Conservation (phyloP, 2,888 invertebrate species). For the Mycogona germanica region DNA sequence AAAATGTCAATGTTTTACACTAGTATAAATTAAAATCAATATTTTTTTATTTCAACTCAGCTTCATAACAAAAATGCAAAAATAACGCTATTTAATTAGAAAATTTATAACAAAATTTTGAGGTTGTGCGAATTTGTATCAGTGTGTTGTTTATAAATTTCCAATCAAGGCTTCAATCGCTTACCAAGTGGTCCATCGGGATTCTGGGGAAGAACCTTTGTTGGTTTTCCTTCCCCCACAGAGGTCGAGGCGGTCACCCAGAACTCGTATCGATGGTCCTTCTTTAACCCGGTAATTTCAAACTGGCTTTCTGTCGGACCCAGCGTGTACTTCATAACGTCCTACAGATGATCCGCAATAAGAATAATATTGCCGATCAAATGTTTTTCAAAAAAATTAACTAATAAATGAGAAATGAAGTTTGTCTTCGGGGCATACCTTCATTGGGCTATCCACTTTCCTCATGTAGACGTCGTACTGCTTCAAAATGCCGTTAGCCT, state of each 20-base stretch:
- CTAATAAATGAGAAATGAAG: background rate
- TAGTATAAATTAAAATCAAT: too few relatives aligned
- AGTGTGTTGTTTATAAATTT: too few relatives aligned
- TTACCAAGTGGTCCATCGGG: constrained; percentile 12
- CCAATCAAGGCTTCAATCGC: too few relatives aligned
- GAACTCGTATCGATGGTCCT: constrained; percentile 75
- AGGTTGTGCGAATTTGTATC: background rate
- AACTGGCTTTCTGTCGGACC: background rate
- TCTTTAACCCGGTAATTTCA: constrained; percentile 69
- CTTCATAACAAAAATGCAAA: too few relatives aligned
- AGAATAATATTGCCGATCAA: background rate
- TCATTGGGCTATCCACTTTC: constrained; percentile 12
- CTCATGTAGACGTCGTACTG: constrained; percentile 13
- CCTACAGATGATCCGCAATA: constrained; percentile 1
- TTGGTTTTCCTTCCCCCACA: constrained; percentile 85
- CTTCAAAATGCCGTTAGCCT: constrained; percentile 14
- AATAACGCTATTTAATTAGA: background rate
- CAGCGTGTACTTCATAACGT: background rate
- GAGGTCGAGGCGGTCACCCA: constrained; percentile 91
- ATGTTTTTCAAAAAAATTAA: background rate
- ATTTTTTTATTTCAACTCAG: too few relatives aligned
- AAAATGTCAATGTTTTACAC: background rate
- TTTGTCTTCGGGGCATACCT: constrained; percentile 1
- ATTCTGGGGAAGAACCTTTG: constrained; percentile 58
- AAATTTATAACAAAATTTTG: background rate